These are phyloP conservation scores for Triops cancriformis DNA, from an alignment of 1,140 invertebrate genomes.

Conservation along the genomic window DNA sequence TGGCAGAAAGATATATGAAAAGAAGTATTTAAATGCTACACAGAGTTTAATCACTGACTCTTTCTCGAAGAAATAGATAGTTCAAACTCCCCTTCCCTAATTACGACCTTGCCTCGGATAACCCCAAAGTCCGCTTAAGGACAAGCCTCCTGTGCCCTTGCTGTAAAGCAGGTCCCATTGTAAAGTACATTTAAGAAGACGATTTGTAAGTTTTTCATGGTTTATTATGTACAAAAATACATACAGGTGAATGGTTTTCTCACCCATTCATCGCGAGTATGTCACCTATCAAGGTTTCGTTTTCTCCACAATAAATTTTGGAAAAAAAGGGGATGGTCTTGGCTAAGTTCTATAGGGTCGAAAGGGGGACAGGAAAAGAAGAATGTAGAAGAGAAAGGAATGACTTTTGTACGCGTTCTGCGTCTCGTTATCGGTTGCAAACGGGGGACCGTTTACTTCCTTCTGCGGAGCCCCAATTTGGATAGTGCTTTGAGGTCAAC, in stretches of 20 bases:
- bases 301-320: background rate
- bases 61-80: no score
- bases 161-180: no score
- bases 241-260: background rate
- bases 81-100: no score
- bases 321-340: background rate
- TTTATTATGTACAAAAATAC: constrained; percentile 14
- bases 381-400: background rate
- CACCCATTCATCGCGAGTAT: constrained; percentile 1
- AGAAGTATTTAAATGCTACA: no score
- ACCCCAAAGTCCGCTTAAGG: no score
- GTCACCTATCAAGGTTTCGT: background rate
- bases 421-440: background rate
- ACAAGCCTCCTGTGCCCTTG: no score
- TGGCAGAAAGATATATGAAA: no score
- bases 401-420: background rate
- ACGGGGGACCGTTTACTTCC: background rate
- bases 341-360: background rate
- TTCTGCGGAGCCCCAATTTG: constrained; percentile 64
- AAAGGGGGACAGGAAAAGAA: background rate
- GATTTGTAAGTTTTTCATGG: background rate
- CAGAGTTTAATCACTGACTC: no score
- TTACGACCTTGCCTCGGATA: no score
- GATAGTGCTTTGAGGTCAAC: constrained; percentile 85
- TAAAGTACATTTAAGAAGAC: no score